Conservation (phyloP, 2,888 invertebrate genomes). For the Apamea crenata region DNA sequence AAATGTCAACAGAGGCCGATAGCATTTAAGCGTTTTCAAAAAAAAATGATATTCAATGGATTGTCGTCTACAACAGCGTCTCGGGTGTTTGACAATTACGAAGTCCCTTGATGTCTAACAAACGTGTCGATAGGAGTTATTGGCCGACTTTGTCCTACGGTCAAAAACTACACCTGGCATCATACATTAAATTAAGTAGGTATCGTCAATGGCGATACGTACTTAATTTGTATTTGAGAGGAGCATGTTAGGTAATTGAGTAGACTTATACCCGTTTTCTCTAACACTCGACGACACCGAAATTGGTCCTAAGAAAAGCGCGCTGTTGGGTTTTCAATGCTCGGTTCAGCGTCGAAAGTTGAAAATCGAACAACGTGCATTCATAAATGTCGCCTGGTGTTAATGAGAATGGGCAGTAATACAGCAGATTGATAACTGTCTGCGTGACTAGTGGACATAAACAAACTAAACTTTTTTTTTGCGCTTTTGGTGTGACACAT, state of each 20-base stretch:
- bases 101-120: not conserved
- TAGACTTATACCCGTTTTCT: not conserved
- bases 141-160: slow-evolving; percentile 5
- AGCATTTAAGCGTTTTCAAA: slow-evolving; percentile 27
- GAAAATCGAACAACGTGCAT: not conserved
- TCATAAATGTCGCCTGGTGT: not conserved
- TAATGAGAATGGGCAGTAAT: not conserved
- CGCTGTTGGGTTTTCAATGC: not conserved
- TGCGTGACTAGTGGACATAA: not conserved
- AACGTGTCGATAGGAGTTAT: not conserved
- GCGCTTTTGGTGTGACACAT: not conserved
- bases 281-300: not conserved
- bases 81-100: slow-evolving; percentile 14
- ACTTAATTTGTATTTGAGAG: no score
- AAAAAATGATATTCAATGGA: not conserved
- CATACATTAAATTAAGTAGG: not conserved
- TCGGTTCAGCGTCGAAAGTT: not conserved
- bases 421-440: not conserved
- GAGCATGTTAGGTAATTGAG: no score
- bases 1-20: slow-evolving; percentile 45
- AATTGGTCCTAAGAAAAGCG: not conserved
- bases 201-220: no score
- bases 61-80: not conserved
- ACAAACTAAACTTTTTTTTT: not conserved
- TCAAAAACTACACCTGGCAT: not conserved